Conservation (phyloP, 2,888 invertebrate genomes). For the Crematogaster levior region DNA sequence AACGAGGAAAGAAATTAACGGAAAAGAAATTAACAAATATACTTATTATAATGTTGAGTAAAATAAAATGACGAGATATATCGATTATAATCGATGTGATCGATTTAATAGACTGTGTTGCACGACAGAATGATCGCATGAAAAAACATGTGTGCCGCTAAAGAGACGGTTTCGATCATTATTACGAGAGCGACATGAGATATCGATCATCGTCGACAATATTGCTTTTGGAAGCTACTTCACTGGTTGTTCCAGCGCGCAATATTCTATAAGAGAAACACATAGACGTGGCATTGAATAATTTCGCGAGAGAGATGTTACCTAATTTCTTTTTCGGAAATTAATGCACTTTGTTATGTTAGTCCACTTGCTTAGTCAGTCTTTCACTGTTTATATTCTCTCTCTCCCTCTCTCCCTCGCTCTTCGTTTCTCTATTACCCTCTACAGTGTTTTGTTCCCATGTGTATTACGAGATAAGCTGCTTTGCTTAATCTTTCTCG, state of each 20-base stretch:
- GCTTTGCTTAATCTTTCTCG: slow-evolving; percentile 69
- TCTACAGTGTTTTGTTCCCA: slow-evolving; percentile 14
- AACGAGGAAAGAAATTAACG: neutral
- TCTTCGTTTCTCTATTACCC: neutral
- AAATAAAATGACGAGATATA: slow-evolving; percentile 55
- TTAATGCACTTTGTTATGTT: slow-evolving; percentile 15
- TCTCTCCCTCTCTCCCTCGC: neutral
- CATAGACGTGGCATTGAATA: slow-evolving; percentile 13
- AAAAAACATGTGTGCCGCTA: neutral
- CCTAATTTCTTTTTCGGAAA: slow-evolving; percentile 17
- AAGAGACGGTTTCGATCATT: slow-evolving; percentile 59
- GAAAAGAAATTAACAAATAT: slow-evolving; percentile 28
- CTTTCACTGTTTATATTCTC: neutral
- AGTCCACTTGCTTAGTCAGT: neutral
- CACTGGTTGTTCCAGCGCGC: neutral
- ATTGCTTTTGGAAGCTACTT: neutral
- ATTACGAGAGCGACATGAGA: slow-evolving; percentile 42
- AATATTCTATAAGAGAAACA: neutral
- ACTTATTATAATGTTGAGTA: slow-evolving; percentile 51
- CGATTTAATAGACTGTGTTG: slow-evolving; percentile 57
- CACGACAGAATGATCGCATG: slow-evolving; percentile 24
- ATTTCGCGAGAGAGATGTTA: slow-evolving; percentile 1
- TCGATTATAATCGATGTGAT: too few relatives aligned
- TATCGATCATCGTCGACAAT: neutral
- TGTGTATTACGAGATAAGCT: slow-evolving; percentile 62